Conservation (phyloP, 2,888 invertebrate genomes). For the Thera obeliscata region DNA sequence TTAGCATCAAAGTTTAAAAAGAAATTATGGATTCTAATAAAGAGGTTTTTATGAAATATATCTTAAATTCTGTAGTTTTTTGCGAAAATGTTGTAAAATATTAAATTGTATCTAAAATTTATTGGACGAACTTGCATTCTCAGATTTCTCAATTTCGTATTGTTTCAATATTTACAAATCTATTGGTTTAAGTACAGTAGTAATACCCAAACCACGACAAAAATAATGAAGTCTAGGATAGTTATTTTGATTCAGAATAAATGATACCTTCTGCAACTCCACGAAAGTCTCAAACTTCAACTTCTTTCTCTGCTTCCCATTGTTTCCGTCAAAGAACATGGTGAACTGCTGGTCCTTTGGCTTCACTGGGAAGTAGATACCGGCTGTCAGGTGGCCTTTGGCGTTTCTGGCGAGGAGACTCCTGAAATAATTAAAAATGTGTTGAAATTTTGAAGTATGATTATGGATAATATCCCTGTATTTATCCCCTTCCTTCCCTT, state of each 20-base stretch:
- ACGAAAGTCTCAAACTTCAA: constrained; percentile 89
- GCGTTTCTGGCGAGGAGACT: constrained; percentile 92
- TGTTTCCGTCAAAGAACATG: constrained; percentile 90
- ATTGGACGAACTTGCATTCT: too few relatives aligned
- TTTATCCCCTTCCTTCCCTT: too few relatives aligned
- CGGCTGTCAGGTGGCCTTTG: constrained; percentile 92
- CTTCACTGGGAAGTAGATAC: constrained; percentile 93
- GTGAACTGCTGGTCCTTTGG: constrained; percentile 87
- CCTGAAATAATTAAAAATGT: constrained; percentile 67
- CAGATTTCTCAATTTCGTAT: too few relatives aligned
- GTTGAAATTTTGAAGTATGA: neutral
- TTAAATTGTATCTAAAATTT: too few relatives aligned
- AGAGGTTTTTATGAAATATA: too few relatives aligned
- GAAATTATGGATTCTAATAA: neutral
- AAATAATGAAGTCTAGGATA: too few relatives aligned
- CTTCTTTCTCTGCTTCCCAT: constrained; percentile 89
- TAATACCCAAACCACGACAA: too few relatives aligned
- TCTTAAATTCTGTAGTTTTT: too few relatives aligned
- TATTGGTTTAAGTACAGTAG: too few relatives aligned
- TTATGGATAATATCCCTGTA: too few relatives aligned
- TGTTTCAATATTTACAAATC: too few relatives aligned
- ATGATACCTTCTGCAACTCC: constrained; percentile 85
- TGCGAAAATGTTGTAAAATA: too few relatives aligned
- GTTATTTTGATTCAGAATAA: neutral
- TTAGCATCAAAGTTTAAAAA: constrained; percentile 4